A percentile compares a stretch with the other conserved stretches of the same genome.
These are phyloP conservation scores for Cantharis nigra DNA, from an alignment of 2,888 invertebrate species.

Conservation along the genomic window DNA sequence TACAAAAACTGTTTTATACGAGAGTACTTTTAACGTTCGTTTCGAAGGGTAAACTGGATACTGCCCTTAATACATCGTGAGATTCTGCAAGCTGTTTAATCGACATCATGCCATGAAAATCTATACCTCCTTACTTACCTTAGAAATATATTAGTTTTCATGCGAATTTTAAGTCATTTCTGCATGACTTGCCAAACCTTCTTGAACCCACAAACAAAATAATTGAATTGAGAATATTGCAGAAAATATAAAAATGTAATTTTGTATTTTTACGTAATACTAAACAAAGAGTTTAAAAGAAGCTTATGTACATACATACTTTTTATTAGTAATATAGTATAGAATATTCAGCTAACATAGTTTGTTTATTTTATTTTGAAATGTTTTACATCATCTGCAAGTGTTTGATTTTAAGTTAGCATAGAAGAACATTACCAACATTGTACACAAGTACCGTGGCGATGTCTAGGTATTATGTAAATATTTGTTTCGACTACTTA, in stretches of 20 bases:
- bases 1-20: not conserved
- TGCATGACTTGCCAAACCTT: not conserved
- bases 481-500: not conserved
- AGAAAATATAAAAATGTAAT: not conserved
- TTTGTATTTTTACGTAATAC: not conserved
- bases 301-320: not conserved
- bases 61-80: not conserved
- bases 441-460: not conserved
- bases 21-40: not conserved
- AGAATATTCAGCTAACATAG: not conserved
- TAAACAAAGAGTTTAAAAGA: not conserved
- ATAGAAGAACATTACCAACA: not conserved
- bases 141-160: not conserved
- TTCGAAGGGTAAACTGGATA: not conserved
- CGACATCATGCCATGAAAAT: not conserved
- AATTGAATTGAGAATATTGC: not conserved
- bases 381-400: not conserved
- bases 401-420: not conserved
- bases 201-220: not conserved
- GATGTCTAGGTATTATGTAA: not conserved
- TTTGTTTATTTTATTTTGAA: not conserved
- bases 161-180: not conserved
- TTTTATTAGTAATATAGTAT: not conserved
- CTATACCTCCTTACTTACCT: not conserved
- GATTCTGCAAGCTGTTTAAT: not conserved